Conservation (phyloP, 2,113 vertebrate species). For the Elgaria multicarinata region DNA sequence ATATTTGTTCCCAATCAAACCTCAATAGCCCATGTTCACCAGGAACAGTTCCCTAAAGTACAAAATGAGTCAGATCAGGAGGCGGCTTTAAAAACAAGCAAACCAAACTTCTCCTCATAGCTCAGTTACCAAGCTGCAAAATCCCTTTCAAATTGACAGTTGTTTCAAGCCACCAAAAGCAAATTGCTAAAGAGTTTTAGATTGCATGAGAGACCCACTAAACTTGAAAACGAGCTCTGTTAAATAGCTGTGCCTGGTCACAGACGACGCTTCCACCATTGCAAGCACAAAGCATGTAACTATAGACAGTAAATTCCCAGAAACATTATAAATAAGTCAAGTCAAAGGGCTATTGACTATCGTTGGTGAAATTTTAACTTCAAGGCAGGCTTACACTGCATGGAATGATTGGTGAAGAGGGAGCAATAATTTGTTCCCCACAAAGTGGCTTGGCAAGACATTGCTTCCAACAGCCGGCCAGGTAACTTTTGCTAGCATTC, state of each 20-base stretch:
- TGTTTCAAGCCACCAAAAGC: background rate
- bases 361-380: slow-evolving; percentile 29
- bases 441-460: slow-evolving; percentile 14
- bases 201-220: background rate
- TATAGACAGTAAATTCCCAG: background rate
- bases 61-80: background rate
- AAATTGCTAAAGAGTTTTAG: background rate
- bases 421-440: slow-evolving; percentile 14
- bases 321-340: slow-evolving; percentile 18
- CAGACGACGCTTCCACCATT: background rate
- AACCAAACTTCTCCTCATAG: background rate
- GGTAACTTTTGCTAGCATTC: background rate
- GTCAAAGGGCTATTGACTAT: slow-evolving; percentile 20
- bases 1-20: background rate
- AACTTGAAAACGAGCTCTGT: background rate
- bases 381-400: background rate
- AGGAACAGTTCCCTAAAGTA: background rate
- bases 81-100: background rate
- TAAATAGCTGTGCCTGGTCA: background rate
- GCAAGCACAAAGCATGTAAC: background rate
- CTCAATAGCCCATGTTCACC: background rate
- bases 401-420: slow-evolving; percentile 9
- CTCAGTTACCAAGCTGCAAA: background rate
- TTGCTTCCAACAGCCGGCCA: background rate
- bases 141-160: slow-evolving; percentile 6